phyloP scores from a whole-genome alignment of 2,888 invertebrate species.

The Linyphia triangularis region DNA sequence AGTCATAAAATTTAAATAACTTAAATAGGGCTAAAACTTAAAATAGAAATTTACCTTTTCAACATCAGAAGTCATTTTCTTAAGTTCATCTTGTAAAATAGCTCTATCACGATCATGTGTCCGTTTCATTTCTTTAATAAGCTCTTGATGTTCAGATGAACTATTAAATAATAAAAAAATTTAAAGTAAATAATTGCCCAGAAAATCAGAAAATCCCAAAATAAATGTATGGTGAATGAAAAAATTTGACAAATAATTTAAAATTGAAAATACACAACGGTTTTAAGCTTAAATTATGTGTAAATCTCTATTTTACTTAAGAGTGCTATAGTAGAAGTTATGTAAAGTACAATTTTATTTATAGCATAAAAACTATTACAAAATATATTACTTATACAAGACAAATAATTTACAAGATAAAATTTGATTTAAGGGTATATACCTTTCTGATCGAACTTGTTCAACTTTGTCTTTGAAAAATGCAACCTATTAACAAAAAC shows the following conservation, averaged over 20 bases:
- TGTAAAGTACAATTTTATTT: too few relatives aligned
- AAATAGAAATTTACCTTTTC: constrained; percentile 84
- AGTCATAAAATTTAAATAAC: neutral
- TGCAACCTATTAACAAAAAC: constrained; percentile 81
- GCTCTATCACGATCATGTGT: constrained; percentile 88
- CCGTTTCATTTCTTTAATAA: constrained; percentile 85
- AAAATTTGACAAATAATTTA: too few relatives aligned
- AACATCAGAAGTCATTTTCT: constrained; percentile 89
- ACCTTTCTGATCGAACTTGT: constrained; percentile 85
- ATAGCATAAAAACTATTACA: too few relatives aligned
- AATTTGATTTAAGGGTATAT: neutral
- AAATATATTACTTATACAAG: too few relatives aligned
- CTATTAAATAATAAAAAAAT: constrained; percentile 79
- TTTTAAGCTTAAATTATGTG: too few relatives aligned
- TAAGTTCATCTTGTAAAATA: constrained; percentile 91
- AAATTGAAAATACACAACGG: too few relatives aligned
- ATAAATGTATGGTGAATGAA: too few relatives aligned
- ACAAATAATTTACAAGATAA: too few relatives aligned
- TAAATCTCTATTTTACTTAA: too few relatives aligned
- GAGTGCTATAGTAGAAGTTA: too few relatives aligned
- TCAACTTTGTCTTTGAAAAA: constrained; percentile 90
- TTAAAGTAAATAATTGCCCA: too few relatives aligned
- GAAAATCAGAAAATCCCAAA: neutral
- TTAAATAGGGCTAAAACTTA: neutral
- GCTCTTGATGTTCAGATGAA: constrained; percentile 89